Evolutionary conservation across 1,140 invertebrate genomes (phyloP).

Genomic region (Euborellia annulipes): DNA sequence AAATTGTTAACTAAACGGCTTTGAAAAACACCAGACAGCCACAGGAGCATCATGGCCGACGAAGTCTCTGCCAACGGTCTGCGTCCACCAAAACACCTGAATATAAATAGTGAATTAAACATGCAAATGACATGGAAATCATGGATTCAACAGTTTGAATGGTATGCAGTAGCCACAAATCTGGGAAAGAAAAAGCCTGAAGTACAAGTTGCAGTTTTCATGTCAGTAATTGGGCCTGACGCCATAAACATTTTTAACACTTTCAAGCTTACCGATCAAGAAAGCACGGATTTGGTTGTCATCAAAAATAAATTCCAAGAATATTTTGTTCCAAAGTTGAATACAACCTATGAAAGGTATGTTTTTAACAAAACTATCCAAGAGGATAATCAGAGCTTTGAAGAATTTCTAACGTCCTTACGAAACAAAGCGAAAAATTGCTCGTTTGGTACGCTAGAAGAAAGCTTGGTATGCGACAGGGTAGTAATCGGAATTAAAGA

Average conservation of each 20-base stretch:
- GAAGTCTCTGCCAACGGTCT: too few species aligned
- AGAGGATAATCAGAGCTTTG: too few species aligned
- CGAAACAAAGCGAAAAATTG: too few species aligned
- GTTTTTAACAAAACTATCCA: conserved; percentile 1
- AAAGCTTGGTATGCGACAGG: too few species aligned
- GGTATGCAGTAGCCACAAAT: conserved; percentile 6
- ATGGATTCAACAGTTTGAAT: conserved; percentile 7
- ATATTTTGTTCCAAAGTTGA: neutral
- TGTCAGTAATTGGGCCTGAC: conserved; percentile 4
- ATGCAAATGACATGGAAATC: conserved; percentile 4
- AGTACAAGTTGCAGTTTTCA: neutral
- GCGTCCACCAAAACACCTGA: too few species aligned
- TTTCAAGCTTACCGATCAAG: neutral
- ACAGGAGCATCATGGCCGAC: too few species aligned
- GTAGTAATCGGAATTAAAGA: too few species aligned
- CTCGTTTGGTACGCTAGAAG: too few species aligned
- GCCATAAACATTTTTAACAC: neutral
- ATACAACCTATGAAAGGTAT: conserved; percentile 1
- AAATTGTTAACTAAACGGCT: too few species aligned
- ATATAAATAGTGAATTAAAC: too few species aligned
- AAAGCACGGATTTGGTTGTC: neutral
- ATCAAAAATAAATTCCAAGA: conserved; percentile 1
- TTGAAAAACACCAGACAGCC: too few species aligned
- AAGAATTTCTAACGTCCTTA: too few species aligned
- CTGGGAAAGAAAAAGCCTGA: neutral